phyloP scores from a whole-genome alignment of 2,888 invertebrate species.

The Nudaria mundana region DNA sequence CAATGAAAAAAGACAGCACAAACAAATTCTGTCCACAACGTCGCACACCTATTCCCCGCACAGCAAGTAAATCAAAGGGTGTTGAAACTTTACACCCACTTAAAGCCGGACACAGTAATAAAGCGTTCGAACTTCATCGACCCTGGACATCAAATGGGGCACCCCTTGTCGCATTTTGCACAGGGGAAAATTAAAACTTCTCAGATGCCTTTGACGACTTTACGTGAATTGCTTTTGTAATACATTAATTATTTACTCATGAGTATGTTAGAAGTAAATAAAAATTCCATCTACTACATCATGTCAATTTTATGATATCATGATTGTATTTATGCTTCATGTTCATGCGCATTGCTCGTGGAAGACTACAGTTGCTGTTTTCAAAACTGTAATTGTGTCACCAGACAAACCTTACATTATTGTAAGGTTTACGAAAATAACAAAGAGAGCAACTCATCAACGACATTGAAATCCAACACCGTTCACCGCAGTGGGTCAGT shows the following conservation, averaged over 20 bases:
- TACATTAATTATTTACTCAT: slow-evolving; percentile 4
- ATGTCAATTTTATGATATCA: no score
- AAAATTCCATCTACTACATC: background rate
- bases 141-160: slow-evolving; percentile 76
- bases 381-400: no score
- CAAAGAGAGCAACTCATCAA: slow-evolving; percentile 25
- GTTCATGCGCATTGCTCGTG: no score
- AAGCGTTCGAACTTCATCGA: slow-evolving; percentile 78
- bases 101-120: slow-evolving; percentile 81
- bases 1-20: slow-evolving; percentile 56
- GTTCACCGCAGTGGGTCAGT: slow-evolving; percentile 57
- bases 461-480: slow-evolving; percentile 61
- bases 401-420: background rate
- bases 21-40: slow-evolving; percentile 60
- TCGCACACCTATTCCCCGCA: slow-evolving; percentile 67
- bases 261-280: background rate
- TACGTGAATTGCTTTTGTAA: slow-evolving; percentile 16
- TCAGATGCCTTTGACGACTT: slow-evolving; percentile 46
- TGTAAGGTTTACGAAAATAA: no score
- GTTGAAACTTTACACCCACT: slow-evolving; percentile 82
- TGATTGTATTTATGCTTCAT: no score
- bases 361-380: no score
- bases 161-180: slow-evolving; percentile 72
- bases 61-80: slow-evolving; percentile 80
- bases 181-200: slow-evolving; percentile 72